phyloP scores from a whole-genome alignment of 2,797 vertebrate species.

The Novumbra hubbsi region DNA sequence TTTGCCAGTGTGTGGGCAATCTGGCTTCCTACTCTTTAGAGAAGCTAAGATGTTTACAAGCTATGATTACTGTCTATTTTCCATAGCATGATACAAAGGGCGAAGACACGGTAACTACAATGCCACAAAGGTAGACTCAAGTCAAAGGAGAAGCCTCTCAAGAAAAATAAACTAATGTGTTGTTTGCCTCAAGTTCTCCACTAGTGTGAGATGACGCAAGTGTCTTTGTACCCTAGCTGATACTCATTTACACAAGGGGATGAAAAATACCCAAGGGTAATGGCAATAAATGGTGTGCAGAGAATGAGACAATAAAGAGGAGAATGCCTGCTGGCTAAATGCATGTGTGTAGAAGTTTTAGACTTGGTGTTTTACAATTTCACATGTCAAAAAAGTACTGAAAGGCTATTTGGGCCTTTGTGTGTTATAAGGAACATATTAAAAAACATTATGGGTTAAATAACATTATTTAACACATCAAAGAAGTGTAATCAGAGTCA shows the following conservation, averaged over 20 bases:
- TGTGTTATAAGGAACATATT: no score
- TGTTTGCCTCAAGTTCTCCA: not conserved
- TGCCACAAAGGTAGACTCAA: not conserved
- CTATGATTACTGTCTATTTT: not conserved
- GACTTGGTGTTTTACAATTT: no score
- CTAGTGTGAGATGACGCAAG: not conserved
- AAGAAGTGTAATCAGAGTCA: no score
- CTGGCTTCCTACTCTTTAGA: not conserved
- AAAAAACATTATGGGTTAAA: no score
- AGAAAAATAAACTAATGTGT: constrained; percentile 33
- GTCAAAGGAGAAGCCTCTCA: constrained; percentile 17
- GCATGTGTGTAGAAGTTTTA: not conserved
- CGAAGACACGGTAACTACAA: constrained; percentile 9
- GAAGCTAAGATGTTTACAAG: not conserved
- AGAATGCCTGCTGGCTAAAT: not conserved
- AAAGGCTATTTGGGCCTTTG: no score
- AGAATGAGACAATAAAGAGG: not conserved
- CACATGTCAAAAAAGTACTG: no score
- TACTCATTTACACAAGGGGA: not conserved
- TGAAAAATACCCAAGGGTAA: not conserved
- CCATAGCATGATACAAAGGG: constrained; percentile 2
- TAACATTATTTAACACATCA: no score
- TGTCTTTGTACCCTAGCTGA: not conserved
- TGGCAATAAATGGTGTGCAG: not conserved
- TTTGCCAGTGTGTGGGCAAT: not conserved